phyloP scores from a whole-genome alignment of 2,888 invertebrate species.

The Lasioglossum malachurum region DNA sequence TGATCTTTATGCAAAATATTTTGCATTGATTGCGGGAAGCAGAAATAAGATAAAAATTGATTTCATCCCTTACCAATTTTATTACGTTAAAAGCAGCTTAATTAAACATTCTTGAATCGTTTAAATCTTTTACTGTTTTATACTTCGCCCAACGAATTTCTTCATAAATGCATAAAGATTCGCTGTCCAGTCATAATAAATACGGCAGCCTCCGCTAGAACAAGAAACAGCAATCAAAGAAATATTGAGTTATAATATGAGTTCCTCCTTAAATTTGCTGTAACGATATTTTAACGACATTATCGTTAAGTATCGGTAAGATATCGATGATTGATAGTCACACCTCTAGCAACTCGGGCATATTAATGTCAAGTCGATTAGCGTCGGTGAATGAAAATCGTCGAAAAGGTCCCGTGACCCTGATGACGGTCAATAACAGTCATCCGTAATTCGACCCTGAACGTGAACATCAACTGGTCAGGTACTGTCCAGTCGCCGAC shows the following conservation, averaged over 20 bases:
- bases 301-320: background rate
- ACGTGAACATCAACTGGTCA: slow-evolving; percentile 82
- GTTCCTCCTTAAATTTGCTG: background rate
- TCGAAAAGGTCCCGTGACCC: slow-evolving; percentile 63
- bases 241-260: too few relatives aligned
- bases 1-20: too few relatives aligned
- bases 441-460: slow-evolving; percentile 76
- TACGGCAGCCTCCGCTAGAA: background rate
- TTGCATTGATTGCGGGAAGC: too few relatives aligned
- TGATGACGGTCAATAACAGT: slow-evolving; percentile 81
- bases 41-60: too few relatives aligned
- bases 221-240: background rate
- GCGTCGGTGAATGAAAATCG: background rate
- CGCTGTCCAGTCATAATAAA: too few relatives aligned
- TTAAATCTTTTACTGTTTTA: too few relatives aligned
- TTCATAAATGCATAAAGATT: too few relatives aligned
- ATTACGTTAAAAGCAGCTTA: too few relatives aligned
- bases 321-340: background rate
- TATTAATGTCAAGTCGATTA: background rate
- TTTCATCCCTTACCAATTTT: too few relatives aligned
- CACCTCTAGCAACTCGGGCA: background rate
- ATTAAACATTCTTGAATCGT: too few relatives aligned
- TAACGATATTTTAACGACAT: background rate
- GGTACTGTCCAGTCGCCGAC: slow-evolving; percentile 75
- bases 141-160: too few relatives aligned